Base-by-base conservation (phyloP, 2,797 vertebrate genomes). In the Gymnoscopelus microlampas region DNA sequence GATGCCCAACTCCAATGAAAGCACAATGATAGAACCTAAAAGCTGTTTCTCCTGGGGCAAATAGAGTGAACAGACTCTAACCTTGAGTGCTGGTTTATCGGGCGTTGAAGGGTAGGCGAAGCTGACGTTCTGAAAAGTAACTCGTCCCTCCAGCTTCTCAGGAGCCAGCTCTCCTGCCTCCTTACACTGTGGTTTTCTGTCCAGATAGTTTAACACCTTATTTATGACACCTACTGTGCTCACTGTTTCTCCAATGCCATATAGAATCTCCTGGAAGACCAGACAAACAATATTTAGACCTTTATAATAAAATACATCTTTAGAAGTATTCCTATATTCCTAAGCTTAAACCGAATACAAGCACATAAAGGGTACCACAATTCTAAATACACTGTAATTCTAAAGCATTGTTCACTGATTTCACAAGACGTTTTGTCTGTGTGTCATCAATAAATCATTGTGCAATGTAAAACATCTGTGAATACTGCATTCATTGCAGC, bases 121-220 rank as follows among this genome's bases (percentile, higher is more conserved):
- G 61, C 90, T 91, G 61, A 97, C 92, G 0, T 94, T 76, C 0
- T 73, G 66, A 90, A 97, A 96, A 35, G 86, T 50, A 6, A 97
- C 63, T 0, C 50, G 73, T 47, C 95, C 96, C 29, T 48, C 53
- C 68, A 97, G 88, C 0, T 19, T 24, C 7, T 87, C 12, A 0
- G 96, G 95, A 0, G 89, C 88, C n/a, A 88, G 23, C 0, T 81
- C 76, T 4, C 96, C 96, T 0, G 53, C 80, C 1, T 56, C 56
- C 49, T 79, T 74, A 53, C 93, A 81, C 0, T 76, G 66, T 0
- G 95, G 90, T 5, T 66, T 78, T 53, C 90, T 85, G 77, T 95
- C 94, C 9, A 97, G 79, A 58, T 96, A 95, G 13, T 84, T 32
- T 13, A 97, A 95, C 4, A 97, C 92, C 83, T 96, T 97, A 69